phyloP scores from a whole-genome alignment of 2,113 vertebrate genomes.

The Leuciscus idus region DNA sequence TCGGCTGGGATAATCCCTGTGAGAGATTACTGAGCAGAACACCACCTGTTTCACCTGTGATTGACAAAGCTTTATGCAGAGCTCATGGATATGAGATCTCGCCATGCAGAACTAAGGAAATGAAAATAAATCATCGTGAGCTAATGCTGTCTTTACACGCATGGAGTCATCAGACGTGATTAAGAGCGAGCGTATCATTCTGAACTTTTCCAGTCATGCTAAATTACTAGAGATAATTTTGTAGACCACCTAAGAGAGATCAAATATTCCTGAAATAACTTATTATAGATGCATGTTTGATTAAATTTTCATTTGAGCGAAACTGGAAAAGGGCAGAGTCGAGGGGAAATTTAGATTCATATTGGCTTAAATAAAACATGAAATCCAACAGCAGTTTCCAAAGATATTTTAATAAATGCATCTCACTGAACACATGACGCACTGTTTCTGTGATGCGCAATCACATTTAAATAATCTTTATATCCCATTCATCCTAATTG shows the following conservation, averaged over 20 bases:
- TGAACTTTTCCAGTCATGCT: background rate
- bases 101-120: background rate
- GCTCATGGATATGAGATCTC: constrained; percentile 10
- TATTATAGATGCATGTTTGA: constrained; percentile 41
- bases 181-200: background rate
- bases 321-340: constrained; percentile 4
- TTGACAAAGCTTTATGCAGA: constrained; percentile 3
- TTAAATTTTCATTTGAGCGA: constrained; percentile 45
- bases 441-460: background rate
- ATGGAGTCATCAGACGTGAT: background rate
- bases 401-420: constrained; percentile 34
- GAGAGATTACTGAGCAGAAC: background rate
- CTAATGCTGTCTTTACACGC: background rate
- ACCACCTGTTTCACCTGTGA: constrained; percentile 34
- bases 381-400: background rate
- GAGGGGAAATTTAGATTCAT: constrained; percentile 6
- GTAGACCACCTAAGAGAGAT: background rate
- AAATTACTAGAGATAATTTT: constrained; percentile 1
- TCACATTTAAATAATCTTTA: constrained; percentile 17
- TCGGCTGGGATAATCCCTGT: background rate
- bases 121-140: background rate
- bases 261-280: constrained; percentile 27
- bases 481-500: constrained; percentile 24
- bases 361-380: background rate
- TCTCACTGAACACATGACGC: background rate